Base-by-base conservation (phyloP, 2,797 vertebrate species). In the Otus scops region DNA sequence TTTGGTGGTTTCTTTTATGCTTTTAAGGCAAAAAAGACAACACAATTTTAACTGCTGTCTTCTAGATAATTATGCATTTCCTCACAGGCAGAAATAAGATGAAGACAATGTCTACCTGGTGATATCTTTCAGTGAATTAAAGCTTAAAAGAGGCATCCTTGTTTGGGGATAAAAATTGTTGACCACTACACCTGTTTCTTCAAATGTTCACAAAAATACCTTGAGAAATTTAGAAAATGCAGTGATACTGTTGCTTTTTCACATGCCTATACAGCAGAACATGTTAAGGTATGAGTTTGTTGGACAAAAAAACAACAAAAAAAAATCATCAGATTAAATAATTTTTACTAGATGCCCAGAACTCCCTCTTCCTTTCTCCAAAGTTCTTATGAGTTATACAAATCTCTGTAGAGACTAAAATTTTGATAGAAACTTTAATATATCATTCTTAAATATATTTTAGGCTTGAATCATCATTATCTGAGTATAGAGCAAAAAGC, bases 221-320 rank as follows among this genome's bases (percentile, higher is more conserved):
- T 28, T 13, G 11, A 90, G 77, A 95, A 75, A 88, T 77, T 87
- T 79, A 95, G 77, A 92, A 94, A 91, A 76, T 84, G 65, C 45
- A 94, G 83, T 73, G 59, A 51, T 43, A n/a, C 15, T 91, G n/a
- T 17, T 76, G 19, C 28, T 73, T 81, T 91, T 94, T 90, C 75
- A 80, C 3, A 1, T 36, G 39, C 45, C 41, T 69, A 10, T 11
- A 27, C 0, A 57, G 86, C 36, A 87, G n/a, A 74, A 88, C 6
- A 2, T 83, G 24, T 54, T 59, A 92, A 82, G 41, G 69, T 95
- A 91, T 85, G 88, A 67, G 54, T 32, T 47, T 67, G 38, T 83
- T 70, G 83, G 41, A 83, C 0, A 9, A 91, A 94, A 93, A 83
- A 75, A 39, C 39, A 41, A 41, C 14, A 41, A 41, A 14, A 41